Percentiles rank a stretch among this genome's conserved stretches.
Evolutionary conservation across 2,888 invertebrate genomes (phyloP).

Genomic region (Idaea aversata): DNA sequence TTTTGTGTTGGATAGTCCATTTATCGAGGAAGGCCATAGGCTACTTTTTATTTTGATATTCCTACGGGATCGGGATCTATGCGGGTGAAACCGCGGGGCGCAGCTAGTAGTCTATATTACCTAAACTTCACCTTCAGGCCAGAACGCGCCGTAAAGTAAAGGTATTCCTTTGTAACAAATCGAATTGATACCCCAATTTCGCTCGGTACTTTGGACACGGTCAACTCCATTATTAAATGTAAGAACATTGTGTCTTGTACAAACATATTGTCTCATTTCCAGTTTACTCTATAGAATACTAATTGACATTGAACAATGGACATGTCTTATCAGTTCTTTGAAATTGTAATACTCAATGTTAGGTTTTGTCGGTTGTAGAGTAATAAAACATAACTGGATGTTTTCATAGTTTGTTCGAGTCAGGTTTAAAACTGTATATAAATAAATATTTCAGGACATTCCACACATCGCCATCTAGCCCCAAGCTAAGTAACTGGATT

Average conservation of each 20-base stretch:
- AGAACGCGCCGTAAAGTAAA: slow-evolving; percentile 16
- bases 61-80: no score
- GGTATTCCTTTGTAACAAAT: slow-evolving; percentile 36
- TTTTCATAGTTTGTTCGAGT: no score
- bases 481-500: no score
- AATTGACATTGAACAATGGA: slow-evolving; percentile 49
- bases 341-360: slow-evolving; percentile 20
- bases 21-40: no score
- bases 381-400: background rate
- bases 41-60: no score
- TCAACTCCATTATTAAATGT: slow-evolving; percentile 41
- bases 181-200: slow-evolving; percentile 44
- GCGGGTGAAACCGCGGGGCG: no score
- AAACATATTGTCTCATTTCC: slow-evolving; percentile 28
- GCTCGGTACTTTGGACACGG: slow-evolving; percentile 59
- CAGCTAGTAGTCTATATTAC: slow-evolving; percentile 39
- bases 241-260: background rate
- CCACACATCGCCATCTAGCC: no score
- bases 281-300: slow-evolving; percentile 48
- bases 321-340: slow-evolving; percentile 60
- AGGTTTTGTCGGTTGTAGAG: background rate
- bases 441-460: no score
- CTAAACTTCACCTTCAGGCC: slow-evolving; percentile 40
- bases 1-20: no score
- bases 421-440: no score